Base-by-base conservation (phyloP, 2,113 vertebrate species). In the Chlorodrepanis virens region DNA sequence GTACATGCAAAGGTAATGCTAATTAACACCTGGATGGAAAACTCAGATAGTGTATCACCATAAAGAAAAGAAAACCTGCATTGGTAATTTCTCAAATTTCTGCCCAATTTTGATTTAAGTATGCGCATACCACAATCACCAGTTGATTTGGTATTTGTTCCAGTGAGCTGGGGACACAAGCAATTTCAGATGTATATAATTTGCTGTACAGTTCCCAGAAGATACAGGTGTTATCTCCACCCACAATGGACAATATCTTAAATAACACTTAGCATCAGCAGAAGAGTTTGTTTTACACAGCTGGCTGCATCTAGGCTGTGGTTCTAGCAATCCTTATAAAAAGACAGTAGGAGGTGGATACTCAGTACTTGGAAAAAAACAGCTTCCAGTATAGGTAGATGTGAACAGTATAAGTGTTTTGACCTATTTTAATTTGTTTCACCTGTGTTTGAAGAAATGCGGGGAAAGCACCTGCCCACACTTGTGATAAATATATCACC, bases 11-110 rank as follows among this genome's bases (percentile, higher is more conserved):
- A 96, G 65, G 81, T 79, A 89, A 94, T 96, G 93, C 81, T 96
- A 97, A 97, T 97, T 91, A 96, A 96, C 96, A 60, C 91, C 63
- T 76, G 93, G 53, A 84, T 94, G 96, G 96, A 96, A 97, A 96
- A 94, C 84, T 81, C 87, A 87, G 78, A 80, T 89, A 78, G 12
- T 67, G 47, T 69, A 57, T 94, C 83, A 68, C 60, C 40, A 60
- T 0, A 68, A 65, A 82, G 27, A 82, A 94, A 89, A 87, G 42
- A 85, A 93, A 92, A 86, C 54, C 80, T 83, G 18, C 22, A 61
- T 5, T 91, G 49, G 39, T 63, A 87, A 50, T 89, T 89, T 75
- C 61, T 89, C 35, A 56, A 14, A 59, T 70, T 93, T 88, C 61
- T 71, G 65, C 33, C 49, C 56, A 64, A 12, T 68, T 84, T 79